Evolutionary conservation across 2,888 invertebrate species (phyloP).

Genomic region (Coelopa pilipes): DNA sequence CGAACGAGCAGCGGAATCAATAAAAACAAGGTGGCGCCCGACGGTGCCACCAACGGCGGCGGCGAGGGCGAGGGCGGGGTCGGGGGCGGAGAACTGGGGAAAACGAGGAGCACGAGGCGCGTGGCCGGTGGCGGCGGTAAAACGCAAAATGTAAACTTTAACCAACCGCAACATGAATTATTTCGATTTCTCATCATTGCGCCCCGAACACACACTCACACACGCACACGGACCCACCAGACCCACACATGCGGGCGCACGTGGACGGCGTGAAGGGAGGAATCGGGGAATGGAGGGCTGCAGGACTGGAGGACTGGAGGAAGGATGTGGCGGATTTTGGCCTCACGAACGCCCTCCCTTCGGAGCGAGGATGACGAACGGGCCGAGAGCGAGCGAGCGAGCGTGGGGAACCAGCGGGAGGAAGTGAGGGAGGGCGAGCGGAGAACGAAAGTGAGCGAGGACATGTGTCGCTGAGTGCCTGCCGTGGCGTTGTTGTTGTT

Average conservation of each 20-base stretch:
- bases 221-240: not conserved
- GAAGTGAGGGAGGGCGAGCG: not conserved
- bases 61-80: not conserved
- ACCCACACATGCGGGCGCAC: constrained; percentile 21
- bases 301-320: too few relatives aligned
- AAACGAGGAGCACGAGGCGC: not conserved
- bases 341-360: too few relatives aligned
- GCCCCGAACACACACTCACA: not conserved
- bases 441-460: too few relatives aligned
- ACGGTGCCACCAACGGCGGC: not conserved
- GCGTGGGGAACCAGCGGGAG: too few relatives aligned
- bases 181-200: constrained; percentile 43
- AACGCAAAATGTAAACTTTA: constrained; percentile 1
- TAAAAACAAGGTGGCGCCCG: constrained; percentile 59
- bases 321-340: too few relatives aligned
- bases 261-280: constrained; percentile 8
- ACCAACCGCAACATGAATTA: constrained; percentile 45
- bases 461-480: too few relatives aligned
- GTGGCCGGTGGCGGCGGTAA: not conserved
- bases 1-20: constrained; percentile 51
- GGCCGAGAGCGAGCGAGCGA: too few relatives aligned
- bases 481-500: not conserved
- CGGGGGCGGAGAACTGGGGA: not conserved
- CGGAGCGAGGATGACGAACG: too few relatives aligned
- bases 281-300: not conserved